Evolutionary conservation across 2,888 invertebrate species (phyloP), one percentile per base, ranked within the genome.

Genomic region (Aphodius granarius): DNA sequence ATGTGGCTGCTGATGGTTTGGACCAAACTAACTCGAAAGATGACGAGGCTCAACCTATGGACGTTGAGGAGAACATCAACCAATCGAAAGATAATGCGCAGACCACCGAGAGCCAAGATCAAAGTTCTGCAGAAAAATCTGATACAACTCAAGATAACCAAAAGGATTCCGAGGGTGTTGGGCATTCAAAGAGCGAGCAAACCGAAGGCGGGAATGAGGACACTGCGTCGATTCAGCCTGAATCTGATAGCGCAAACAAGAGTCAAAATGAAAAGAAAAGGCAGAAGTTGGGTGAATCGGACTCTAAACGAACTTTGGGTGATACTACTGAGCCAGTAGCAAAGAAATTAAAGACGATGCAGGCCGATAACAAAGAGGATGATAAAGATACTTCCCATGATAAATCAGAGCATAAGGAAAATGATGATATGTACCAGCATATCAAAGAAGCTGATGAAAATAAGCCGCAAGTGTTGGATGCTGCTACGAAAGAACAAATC

Each of bases 401-500:
- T 9, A 1, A 87, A 19, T 16, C 64, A 71, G 17, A 81, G 81
- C 70, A 80, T 16, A 81, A 83, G 21, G 9, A 43, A 13, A 43
- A 13, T 1, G 84, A 86, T 64, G 87, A 87, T 76, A 91, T 94
- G 78, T 96, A 93, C 86, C 94, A 97, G 84, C 97, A 97, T 84
- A 93, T 97, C 2, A 93, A 94, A 82, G 93, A 95, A 79, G 92
- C 94, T 0, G 93, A 94, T 77, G 90, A 92, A 76, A 90, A 90
- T 78, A 93, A 95, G 83, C 89, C 93, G 74, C 93, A 95, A 90
- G 90, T 91, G 1, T 85, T 94, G 79, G 95, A 95, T 81, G 92
- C 92, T 72, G 94, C 94, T 0, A 94, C 94, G 0, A 92, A 94
- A 85, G 96, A 97, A 79, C 97, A 97, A 87, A 94, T 94, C 63